Conservation (phyloP, 2,113 vertebrate genomes). For the Anguilla rostrata region DNA sequence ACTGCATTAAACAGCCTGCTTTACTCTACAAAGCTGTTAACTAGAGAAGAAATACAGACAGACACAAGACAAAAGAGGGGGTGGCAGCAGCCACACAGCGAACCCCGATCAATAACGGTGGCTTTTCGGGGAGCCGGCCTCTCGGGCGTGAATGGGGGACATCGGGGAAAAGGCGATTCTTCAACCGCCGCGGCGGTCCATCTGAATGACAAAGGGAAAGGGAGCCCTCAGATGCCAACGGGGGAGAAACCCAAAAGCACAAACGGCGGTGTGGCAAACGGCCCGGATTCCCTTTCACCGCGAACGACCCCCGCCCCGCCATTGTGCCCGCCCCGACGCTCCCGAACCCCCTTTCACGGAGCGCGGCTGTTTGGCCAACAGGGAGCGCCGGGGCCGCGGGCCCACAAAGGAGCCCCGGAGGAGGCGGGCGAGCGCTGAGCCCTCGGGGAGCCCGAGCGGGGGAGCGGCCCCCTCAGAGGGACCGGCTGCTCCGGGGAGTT, state of each 20-base stretch:
- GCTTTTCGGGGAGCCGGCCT: background rate
- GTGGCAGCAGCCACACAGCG: background rate
- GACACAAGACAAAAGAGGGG: background rate
- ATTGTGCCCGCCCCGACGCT: conserved; percentile 21
- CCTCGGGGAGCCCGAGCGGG: conserved; percentile 20
- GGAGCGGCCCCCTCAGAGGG: conserved; percentile 36
- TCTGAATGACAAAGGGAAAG: conserved; percentile 42
- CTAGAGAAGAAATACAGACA: background rate
- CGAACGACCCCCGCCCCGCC: background rate
- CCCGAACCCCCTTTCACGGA: background rate
- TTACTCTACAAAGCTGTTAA: background rate
- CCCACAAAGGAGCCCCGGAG: conserved; percentile 12
- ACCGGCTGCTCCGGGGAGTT: conserved; percentile 19
- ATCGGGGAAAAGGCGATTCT: conserved; percentile 1
- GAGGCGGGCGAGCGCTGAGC: background rate
- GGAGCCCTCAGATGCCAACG: conserved; percentile 24
- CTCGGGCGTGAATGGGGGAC: background rate
- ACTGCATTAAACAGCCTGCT: background rate
- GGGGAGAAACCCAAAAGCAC: conserved; percentile 11
- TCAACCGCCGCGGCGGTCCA: conserved; percentile 24
- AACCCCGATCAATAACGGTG: background rate
- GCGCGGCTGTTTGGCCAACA: conserved; percentile 31
- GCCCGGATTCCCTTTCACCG: background rate
- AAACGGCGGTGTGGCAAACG: background rate
- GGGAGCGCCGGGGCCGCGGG: background rate